Evolutionary conservation across 1,140 invertebrate species (phyloP).

Genomic region (Bombyx mandarina): DNA sequence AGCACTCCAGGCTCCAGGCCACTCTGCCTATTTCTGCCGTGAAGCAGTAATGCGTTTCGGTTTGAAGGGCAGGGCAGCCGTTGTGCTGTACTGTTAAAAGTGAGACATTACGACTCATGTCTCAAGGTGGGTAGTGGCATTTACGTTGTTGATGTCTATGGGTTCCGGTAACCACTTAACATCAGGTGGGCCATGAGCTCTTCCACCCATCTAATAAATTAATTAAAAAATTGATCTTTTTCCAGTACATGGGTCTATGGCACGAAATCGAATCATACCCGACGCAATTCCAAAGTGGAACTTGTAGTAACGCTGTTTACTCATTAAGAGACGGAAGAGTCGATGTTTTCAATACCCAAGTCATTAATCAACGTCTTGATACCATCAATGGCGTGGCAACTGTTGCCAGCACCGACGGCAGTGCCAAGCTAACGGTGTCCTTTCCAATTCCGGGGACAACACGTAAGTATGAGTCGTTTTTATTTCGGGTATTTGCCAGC

Average conservation of each 20-base stretch:
- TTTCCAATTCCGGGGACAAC: slow-evolving; percentile 16
- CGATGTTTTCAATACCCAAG: slow-evolving; percentile 46
- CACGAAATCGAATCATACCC: slow-evolving; percentile 43
- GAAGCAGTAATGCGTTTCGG: too few species aligned
- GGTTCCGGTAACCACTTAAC: too few species aligned
- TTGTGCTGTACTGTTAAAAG: too few species aligned
- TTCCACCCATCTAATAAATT: too few species aligned
- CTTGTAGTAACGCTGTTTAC: slow-evolving; percentile 40
- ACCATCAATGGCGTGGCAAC: slow-evolving; percentile 29
- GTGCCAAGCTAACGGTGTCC: slow-evolving; percentile 16
- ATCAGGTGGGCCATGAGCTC: too few species aligned
- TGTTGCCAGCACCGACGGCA: slow-evolving; percentile 14
- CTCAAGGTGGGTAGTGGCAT: too few species aligned
- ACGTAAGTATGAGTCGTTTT: slow-evolving; percentile 10
- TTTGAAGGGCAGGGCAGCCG: too few species aligned
- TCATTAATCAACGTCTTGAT: slow-evolving; percentile 27
- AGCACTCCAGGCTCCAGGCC: too few species aligned
- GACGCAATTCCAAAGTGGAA: slow-evolving; percentile 31
- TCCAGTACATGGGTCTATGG: slow-evolving; percentile 34
- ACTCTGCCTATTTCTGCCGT: too few species aligned
- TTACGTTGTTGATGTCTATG: too few species aligned
- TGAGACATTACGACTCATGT: too few species aligned
- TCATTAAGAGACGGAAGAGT: slow-evolving; percentile 18
- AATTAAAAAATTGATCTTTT: not conserved
- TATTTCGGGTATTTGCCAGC: too few species aligned